Base-by-base conservation (phyloP, 2,888 invertebrate species). In the Tuta absoluta region DNA sequence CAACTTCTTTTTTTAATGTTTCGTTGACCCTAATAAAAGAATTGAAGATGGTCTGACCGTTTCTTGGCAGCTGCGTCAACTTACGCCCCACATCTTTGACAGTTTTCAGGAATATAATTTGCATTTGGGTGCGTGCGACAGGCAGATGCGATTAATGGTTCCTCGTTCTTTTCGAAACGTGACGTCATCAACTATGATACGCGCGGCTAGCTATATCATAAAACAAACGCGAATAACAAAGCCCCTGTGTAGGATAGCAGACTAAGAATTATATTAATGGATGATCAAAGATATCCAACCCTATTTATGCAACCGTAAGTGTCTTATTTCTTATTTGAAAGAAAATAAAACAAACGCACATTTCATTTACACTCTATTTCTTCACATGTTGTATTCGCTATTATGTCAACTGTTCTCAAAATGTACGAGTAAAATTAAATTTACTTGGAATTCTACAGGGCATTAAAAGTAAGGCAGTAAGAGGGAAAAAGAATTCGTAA, bases 61-160 rank as follows among this genome's bases (percentile, higher is more conserved):
- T 48, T 49, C 21, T 11, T 12, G 12, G 19, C 49, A 49, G 49
- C 49, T 23, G 21, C 12, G 49, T 21, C 49, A 49, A 21, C 49
- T 49, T 21, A 8, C 49, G 49, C n/a, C 49, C 21, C 21, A 56
- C 37, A 24, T 24, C 56, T 56, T 51, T 41, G 63, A 63, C 63
- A 63, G 63, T 56, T 63, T 62, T 63, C 53, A 63, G 56, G 63
- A 62, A 62, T 56, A 37, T 56, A 37, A 56, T 63, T 63, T 63
- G 23, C 51, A 63, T 63, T 49, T n/a, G 17, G 28, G 49, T 45
- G 45, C 45, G 60, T 61, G 41, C 17, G 17, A 38, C 7, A 41
- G 51, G 24, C 63, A 41, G 63, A 63, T 63, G 63, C 51, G 62
- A 37, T 62, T 49, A 62, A 62, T 48, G 51, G 51, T 41, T 2